These are phyloP conservation scores for Rotaria socialis DNA, from an alignment of 2,888 invertebrate genomes.

Conservation along the genomic window DNA sequence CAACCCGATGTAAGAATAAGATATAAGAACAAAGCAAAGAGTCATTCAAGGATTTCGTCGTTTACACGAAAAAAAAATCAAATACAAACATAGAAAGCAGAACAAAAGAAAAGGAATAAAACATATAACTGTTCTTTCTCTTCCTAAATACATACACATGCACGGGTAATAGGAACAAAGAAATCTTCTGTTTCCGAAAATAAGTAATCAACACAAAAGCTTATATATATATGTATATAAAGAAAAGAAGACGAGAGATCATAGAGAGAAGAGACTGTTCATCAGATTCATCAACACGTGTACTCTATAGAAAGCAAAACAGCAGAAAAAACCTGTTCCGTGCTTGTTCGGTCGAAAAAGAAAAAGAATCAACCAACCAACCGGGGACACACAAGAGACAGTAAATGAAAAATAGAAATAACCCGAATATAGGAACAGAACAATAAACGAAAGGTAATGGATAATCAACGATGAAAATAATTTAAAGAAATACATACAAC, in stretches of 20 bases:
- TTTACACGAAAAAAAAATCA: background rate
- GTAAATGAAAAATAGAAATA: slow-evolving; percentile 1
- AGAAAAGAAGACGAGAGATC: background rate
- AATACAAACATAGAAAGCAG: background rate
- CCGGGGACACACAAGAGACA: slow-evolving; percentile 25
- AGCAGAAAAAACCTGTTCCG: background rate
- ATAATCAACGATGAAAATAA: background rate
- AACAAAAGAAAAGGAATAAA: background rate
- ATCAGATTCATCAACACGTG: slow-evolving; percentile 8
- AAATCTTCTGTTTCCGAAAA: background rate
- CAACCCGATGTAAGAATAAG: slow-evolving; percentile 11
- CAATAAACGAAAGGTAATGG: background rate
- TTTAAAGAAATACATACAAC: background rate
- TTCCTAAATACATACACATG: background rate
- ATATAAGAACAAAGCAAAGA: background rate
- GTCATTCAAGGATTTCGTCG: slow-evolving; percentile 1
- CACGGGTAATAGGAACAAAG: slow-evolving; percentile 19
- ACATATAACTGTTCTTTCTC: slow-evolving; percentile 21
- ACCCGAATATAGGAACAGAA: background rate
- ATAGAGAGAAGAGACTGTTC: slow-evolving; percentile 21
- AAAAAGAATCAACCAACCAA: background rate
- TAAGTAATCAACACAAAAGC: slow-evolving; percentile 7
- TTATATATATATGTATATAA: background rate
- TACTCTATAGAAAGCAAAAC: background rate
- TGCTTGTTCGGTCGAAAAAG: slow-evolving; percentile 1